A percentile compares a stretch with the other conserved stretches of the same genome.
Evolutionary conservation across 2,797 vertebrate genomes (phyloP).

Genomic region (Danio aesculapii): DNA sequence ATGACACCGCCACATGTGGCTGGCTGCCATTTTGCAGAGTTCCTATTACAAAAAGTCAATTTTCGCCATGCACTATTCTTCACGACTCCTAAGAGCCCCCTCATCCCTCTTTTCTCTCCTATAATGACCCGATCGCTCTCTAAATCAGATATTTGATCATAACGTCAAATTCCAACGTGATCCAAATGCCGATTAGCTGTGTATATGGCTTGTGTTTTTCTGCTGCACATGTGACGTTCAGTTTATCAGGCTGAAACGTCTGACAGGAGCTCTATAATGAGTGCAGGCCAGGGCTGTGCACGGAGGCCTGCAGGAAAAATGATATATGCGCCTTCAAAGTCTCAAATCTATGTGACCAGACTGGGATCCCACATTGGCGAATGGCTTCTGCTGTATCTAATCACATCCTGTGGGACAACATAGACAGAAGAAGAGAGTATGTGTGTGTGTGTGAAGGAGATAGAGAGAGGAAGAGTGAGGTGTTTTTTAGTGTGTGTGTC

Average conservation of each 20-base stretch:
- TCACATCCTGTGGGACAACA: conserved; percentile 60
- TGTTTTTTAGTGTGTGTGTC: conserved; percentile 28
- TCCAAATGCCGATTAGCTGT: conserved; percentile 33
- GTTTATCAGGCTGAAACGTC: conserved; percentile 47
- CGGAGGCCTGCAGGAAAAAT: conserved; percentile 39
- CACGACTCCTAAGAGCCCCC: neutral
- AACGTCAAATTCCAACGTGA: conserved; percentile 45
- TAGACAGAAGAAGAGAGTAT: conserved; percentile 52
- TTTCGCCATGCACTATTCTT: conserved; percentile 9
- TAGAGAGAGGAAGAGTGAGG: neutral
- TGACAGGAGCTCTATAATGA: conserved; percentile 34
- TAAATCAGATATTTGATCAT: conserved; percentile 41
- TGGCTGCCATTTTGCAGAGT: conserved; percentile 19
- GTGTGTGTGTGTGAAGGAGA: conserved; percentile 22
- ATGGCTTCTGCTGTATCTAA: conserved; percentile 57
- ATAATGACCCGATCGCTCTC: conserved; percentile 44
- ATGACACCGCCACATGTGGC: conserved; percentile 10
- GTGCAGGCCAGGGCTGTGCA: conserved; percentile 29
- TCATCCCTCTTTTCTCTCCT: conserved; percentile 27
- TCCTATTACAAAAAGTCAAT: conserved; percentile 11
- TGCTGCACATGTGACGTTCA: conserved; percentile 27
- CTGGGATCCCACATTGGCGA: conserved; percentile 52
- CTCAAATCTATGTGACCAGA: conserved; percentile 58
- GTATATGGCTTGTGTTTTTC: conserved; percentile 21
- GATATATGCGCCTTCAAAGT: conserved; percentile 54